A percentile compares a stretch with the other conserved stretches of the same genome.
Conservation (phyloP, 2,888 invertebrate genomes). For the Lypha dubia region DNA sequence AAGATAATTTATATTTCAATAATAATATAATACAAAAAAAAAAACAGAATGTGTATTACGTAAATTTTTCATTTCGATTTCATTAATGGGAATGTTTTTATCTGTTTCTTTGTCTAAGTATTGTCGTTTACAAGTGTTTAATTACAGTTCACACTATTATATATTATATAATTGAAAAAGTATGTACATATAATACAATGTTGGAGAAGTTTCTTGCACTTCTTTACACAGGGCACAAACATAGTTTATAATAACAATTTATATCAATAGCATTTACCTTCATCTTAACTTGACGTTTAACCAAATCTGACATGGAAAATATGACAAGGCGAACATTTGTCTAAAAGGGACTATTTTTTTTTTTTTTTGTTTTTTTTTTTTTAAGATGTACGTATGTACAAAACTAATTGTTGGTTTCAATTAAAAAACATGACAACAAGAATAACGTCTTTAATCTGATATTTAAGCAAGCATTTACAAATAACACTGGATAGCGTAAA, state of each 20-base stretch:
- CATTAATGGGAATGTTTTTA: not conserved
- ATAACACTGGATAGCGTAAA: too few relatives aligned
- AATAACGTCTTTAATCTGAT: too few relatives aligned
- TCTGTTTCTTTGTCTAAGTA: not conserved
- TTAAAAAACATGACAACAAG: too few relatives aligned
- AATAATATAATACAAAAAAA: constrained; percentile 3
- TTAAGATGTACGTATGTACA: too few relatives aligned
- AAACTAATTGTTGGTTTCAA: too few relatives aligned
- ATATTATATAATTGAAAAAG: not conserved
- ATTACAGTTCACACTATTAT: not conserved
- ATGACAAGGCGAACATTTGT: not conserved
- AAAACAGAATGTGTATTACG: too few relatives aligned
- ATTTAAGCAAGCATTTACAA: too few relatives aligned
- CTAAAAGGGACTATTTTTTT: too few relatives aligned
- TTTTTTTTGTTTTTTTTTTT: too few relatives aligned
- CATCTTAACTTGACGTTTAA: not conserved
- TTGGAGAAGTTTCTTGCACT: not conserved
- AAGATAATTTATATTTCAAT: constrained; percentile 1
- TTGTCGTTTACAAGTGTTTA: not conserved
- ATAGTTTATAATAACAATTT: not conserved
- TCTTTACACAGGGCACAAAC: not conserved
- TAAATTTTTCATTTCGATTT: constrained; percentile 38
- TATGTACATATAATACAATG: too few relatives aligned
- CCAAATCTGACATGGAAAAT: not conserved
- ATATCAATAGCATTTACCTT: not conserved